Percentiles rank a stretch among this genome's conserved stretches.
Evolutionary conservation across 2,888 invertebrate species (phyloP).

Genomic region (Watsonalla binaria): DNA sequence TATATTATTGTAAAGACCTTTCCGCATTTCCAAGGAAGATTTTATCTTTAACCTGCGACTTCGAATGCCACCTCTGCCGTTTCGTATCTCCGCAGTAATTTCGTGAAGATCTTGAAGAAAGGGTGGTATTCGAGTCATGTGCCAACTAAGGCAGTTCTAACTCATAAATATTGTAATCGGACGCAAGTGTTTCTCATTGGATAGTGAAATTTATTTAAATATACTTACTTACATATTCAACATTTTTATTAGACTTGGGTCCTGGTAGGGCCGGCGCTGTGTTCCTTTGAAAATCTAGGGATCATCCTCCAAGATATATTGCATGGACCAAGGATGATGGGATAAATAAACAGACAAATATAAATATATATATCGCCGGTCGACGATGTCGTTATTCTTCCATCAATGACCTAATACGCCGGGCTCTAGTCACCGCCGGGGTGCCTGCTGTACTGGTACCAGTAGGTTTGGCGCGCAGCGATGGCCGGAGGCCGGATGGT

Average conservation of each 20-base stretch:
- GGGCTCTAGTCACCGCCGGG: too few relatives aligned
- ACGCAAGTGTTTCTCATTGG: slow-evolving; percentile 11
- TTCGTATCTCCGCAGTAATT: slow-evolving; percentile 39
- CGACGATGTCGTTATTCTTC: too few relatives aligned
- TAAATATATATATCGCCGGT: too few relatives aligned
- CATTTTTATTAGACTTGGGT: slow-evolving; percentile 24
- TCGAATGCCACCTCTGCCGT: slow-evolving; percentile 5
- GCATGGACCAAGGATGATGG: too few relatives aligned
- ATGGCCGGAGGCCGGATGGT: too few relatives aligned
- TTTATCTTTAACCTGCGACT: slow-evolving; percentile 4
- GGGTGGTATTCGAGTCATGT: slow-evolving; percentile 57
- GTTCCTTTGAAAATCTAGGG: too few relatives aligned
- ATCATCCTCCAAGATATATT: too few relatives aligned
- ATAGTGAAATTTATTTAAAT: slow-evolving; percentile 51
- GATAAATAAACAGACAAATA: too few relatives aligned
- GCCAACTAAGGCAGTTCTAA: slow-evolving; percentile 16
- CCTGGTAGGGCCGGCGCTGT: slow-evolving; percentile 3
- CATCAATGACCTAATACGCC: too few relatives aligned
- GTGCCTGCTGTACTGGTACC: too few relatives aligned
- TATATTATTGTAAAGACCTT: too few relatives aligned
- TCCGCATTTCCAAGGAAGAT: not conserved
- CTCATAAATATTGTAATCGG: slow-evolving; percentile 65
- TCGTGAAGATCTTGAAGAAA: slow-evolving; percentile 36
- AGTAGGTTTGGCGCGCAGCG: too few relatives aligned
- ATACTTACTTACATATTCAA: slow-evolving; percentile 32